Base-by-base conservation (phyloP, 2,888 invertebrate species). In the Lumbricus terrestris region DNA sequence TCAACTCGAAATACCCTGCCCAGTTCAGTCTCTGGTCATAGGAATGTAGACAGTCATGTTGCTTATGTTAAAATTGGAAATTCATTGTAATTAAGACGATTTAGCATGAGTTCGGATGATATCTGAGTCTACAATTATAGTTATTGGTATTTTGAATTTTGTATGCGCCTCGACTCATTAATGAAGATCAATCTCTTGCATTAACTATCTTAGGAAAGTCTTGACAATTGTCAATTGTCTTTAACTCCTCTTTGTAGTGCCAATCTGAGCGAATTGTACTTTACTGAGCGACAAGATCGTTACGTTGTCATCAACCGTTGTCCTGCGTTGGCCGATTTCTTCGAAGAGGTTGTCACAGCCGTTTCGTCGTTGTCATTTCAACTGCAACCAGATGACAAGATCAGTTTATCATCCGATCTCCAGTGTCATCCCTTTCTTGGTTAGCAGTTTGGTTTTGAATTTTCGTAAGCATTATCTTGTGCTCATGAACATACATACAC, bases 261-360 rank as follows among this genome's bases (percentile, higher is more conserved):
- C 6, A 99, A 99, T 95, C 96, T 99, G 93, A 99, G 99, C 91
- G 97, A 97, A 95, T 98, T 98, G 94, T 99, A 99, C 95, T 99
- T 99, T 94, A 97, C 97, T 23, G 97, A 98, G 95, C 96, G 99
- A 88, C 99, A 99, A 95, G 99, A 99, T 95, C 96, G 99, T 85
- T 99, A 99, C 94, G 96, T 98, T 93, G 95, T 98, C 91, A 97
- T 99, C 92, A 96, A 97, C 93, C 97, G 98, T 94, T 96, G 96
- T 93, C 96, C 96, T 91, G 96, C 96, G 83, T 95, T 98, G 91
- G 97, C 97, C 85, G 96, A 98, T 95, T 98, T 97, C 95, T 97
- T 97, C 94, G 96, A 96, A 94, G 96, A 96, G 92, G 95, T 98
- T 89, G 96, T 97, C 92, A 95, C 96, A 94, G 96, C 96, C 93